A percentile compares a stretch with the other conserved stretches of the same genome.
Evolutionary conservation across 2,113 vertebrate species (phyloP).

Genomic region (Lucifuga dentata): DNA sequence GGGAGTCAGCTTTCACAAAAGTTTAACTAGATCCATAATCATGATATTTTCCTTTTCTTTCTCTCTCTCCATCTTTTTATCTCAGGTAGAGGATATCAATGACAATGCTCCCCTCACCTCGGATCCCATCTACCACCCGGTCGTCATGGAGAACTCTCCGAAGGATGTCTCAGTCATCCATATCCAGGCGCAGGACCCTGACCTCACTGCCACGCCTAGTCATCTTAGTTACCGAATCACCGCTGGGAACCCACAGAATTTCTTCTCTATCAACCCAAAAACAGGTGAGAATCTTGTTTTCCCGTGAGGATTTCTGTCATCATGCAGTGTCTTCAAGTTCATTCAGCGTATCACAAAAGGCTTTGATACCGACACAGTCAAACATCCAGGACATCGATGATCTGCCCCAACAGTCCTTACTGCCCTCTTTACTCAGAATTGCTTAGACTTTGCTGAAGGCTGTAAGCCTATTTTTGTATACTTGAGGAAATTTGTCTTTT

Average conservation of each 20-base stretch:
- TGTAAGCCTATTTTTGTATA: conserved; percentile 22
- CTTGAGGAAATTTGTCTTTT: conserved; percentile 22
- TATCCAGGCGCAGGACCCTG: conserved; percentile 94
- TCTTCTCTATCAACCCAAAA: conserved; percentile 93
- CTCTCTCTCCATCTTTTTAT: neutral
- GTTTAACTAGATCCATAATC: no score
- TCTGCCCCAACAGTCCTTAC: conserved; percentile 4
- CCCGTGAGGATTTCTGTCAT: conserved; percentile 15
- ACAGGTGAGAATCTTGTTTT: conserved; percentile 95
- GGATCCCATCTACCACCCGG: conserved; percentile 94
- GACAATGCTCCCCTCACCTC: conserved; percentile 96
- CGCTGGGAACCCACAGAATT: conserved; percentile 98
- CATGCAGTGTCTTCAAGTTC: conserved; percentile 13
- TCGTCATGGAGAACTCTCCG: conserved; percentile 93
- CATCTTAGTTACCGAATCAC: conserved; percentile 93
- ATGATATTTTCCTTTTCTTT: conserved; percentile 79
- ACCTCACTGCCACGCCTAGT: conserved; percentile 85
- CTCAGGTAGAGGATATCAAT: conserved; percentile 92
- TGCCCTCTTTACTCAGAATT: conserved; percentile 11
- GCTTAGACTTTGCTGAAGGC: conserved; percentile 16
- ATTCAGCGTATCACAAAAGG: conserved; percentile 31
- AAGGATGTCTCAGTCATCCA: conserved; percentile 94
- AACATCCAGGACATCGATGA: conserved; percentile 36
- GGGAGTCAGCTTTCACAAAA: no score
- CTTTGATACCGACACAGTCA: conserved; percentile 37